Base-by-base conservation (phyloP, 2,888 invertebrate species). In the Leptura quadrifasciata region DNA sequence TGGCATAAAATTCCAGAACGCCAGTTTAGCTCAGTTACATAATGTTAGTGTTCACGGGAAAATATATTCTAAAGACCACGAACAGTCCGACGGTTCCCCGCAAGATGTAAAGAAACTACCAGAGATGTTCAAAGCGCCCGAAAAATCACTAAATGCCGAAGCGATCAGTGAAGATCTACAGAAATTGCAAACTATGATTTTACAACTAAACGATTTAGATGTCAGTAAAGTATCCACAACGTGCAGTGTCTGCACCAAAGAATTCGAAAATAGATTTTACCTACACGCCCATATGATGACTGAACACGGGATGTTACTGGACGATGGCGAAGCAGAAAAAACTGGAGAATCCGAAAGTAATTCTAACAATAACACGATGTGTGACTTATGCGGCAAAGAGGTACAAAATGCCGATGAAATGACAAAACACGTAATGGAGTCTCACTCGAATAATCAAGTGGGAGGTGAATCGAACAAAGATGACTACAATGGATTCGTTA, bases 161-260 rank as follows among this genome's bases (percentile, higher is more conserved):
- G 91, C 93, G 1, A 94, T 96, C 69, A 95, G 95, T 82, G 95
- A 96, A 88, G 96, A 97, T 88, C 90, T 97, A 15, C 95, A 96
- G 80, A 96, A 97, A 87, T 89, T 97, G 74, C 97, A 97, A 89
- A 95, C 95, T 20, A 98, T 96, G 97, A 95, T 96, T 84, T 93
- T 95, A 84, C 97, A 95, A 89, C 90, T 96, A 85, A 98, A 96
- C 89, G 96, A 95, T 82, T 90, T 96, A 63, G 95, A 95, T 81
- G 93, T 92, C 0, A 90, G 90, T 76, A 91, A 91, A 78, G 89
- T 90, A 5, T 86, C 91, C 24, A 84, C 84, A 5, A 84, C 83
- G n/a, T 96, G 96, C 86, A 92, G 91, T 73, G 89, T 94, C 17
- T 96, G 96, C 84, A 93, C 93, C 47, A 92, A 93, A 79, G 94